Base-by-base conservation (phyloP, 2,888 invertebrate species). In the Dromius quadrimaculatus region DNA sequence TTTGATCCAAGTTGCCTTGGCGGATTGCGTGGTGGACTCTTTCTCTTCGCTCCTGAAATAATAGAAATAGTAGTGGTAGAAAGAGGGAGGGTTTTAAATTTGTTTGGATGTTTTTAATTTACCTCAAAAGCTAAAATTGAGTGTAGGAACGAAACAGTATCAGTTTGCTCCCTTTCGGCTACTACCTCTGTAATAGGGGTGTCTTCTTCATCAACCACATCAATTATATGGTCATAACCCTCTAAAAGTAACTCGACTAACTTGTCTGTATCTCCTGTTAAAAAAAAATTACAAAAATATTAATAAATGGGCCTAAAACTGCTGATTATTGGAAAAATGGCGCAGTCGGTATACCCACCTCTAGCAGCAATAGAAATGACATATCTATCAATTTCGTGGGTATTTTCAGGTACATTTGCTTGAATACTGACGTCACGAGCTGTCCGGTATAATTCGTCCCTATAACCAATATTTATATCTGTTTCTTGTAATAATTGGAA, bases 171-270 rank as follows among this genome's bases (percentile, higher is more conserved):
- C 6, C 92, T 87, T 70, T 88, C 87, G 3, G 87, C 84, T 0
- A 91, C 89, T 2, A 93, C 87, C 64, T 93, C 90, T 1, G 89
- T 80, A 64, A 95, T 90, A 1, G 88, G 83, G 1, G 85, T 85
- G 1, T 89, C 90, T 9, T 88, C 89, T 59, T 91, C 91, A 77
- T 94, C 93, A 2, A 87, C 85, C 2, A 93, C 86, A 78, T 94
- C 94, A 57, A 93, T 81, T 65, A 95, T 91, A 76, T 94, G 94
- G 78, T 95, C 94, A 79, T 95, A 96, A 0, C 95, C 95, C 81
- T 93, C 92, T 63, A 93, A 78, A 9, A 94, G 79, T 8, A 93
- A 82, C 76, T 91, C 89, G 20, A 89, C 87, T 69, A 92, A 82
- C 74, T 87, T 87, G 63, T 87, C 88, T 1, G 87, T 84, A 75